phyloP scores from a whole-genome alignment of 2,888 invertebrate species.

The Andrena trimmerana region DNA sequence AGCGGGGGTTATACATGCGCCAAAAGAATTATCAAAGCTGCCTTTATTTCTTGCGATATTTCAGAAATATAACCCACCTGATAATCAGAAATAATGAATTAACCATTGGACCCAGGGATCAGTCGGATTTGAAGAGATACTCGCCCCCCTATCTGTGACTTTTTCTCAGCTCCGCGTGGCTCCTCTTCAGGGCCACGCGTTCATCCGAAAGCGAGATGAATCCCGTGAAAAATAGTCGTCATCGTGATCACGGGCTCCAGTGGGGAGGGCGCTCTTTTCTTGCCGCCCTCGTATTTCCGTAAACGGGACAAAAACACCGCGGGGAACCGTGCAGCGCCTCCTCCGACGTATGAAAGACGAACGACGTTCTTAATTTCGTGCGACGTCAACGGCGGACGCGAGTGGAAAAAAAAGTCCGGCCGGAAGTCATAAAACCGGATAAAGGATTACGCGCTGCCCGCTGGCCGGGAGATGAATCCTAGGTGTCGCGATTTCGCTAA shows the following conservation, averaged over 20 bases:
- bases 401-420: slow-evolving; percentile 47
- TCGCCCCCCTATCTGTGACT: background rate
- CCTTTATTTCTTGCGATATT: no score
- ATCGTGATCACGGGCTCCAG: slow-evolving; percentile 19
- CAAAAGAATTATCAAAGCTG: no score
- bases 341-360: slow-evolving; percentile 72
- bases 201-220: slow-evolving; percentile 19
- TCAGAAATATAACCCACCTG: background rate
- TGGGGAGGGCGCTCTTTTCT: slow-evolving; percentile 6
- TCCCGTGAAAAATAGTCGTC: slow-evolving; percentile 40
- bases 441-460: slow-evolving; percentile 57
- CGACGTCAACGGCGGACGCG: slow-evolving; percentile 70
- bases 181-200: background rate
- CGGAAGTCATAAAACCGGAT: slow-evolving; percentile 69
- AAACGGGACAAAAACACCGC: slow-evolving; percentile 59
- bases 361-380: slow-evolving; percentile 79
- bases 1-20: no score
- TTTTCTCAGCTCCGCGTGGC: background rate
- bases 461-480: slow-evolving; percentile 20
- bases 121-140: slow-evolving; percentile 1
- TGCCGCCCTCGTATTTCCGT: slow-evolving; percentile 50
- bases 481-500: slow-evolving; percentile 29
- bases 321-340: slow-evolving; percentile 13
- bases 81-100: slow-evolving; percentile 12
- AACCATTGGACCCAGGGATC: slow-evolving; percentile 21